phyloP scores from a whole-genome alignment of 1,140 invertebrate genomes.

The Oncopeltus fasciatus region DNA sequence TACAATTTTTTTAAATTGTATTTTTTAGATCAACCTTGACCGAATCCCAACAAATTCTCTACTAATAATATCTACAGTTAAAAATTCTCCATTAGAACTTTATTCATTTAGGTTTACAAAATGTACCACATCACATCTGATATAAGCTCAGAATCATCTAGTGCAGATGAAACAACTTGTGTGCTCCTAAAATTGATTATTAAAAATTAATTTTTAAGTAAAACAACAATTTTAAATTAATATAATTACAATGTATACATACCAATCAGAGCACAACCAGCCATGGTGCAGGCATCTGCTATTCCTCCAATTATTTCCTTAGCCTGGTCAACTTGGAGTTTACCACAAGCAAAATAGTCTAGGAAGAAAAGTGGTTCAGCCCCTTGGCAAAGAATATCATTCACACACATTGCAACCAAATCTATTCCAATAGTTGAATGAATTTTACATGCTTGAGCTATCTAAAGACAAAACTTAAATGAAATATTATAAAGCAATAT shows the following conservation, averaged over 20 bases:
- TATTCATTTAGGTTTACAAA: too few relatives aligned
- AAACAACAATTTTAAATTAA: neutral
- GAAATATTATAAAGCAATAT: neutral
- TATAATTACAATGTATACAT: too few relatives aligned
- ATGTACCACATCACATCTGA: too few relatives aligned
- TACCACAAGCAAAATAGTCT: slow-evolving; percentile 89
- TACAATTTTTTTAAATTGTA: too few relatives aligned
- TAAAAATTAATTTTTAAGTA: neutral
- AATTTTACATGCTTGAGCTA: slow-evolving; percentile 62
- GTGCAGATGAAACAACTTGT: too few relatives aligned
- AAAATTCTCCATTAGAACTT: too few relatives aligned
- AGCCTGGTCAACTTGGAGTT: slow-evolving; percentile 60
- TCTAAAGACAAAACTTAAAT: slow-evolving; percentile 33
- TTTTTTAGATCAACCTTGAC: too few relatives aligned
- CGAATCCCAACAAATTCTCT: too few relatives aligned
- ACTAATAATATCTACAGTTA: too few relatives aligned
- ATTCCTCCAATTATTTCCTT: slow-evolving; percentile 69
- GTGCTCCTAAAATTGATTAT: too few relatives aligned
- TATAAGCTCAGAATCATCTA: too few relatives aligned
- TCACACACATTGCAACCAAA: slow-evolving; percentile 95
- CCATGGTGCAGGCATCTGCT: slow-evolving; percentile 66
- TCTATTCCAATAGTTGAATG: slow-evolving; percentile 85
- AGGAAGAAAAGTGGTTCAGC: slow-evolving; percentile 91
- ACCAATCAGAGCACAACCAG: slow-evolving; percentile 83
- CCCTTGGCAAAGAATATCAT: slow-evolving; percentile 87